These are phyloP conservation scores for Ranitomeya imitator DNA, from an alignment of 2,113 vertebrate genomes.

Conservation along the genomic window DNA sequence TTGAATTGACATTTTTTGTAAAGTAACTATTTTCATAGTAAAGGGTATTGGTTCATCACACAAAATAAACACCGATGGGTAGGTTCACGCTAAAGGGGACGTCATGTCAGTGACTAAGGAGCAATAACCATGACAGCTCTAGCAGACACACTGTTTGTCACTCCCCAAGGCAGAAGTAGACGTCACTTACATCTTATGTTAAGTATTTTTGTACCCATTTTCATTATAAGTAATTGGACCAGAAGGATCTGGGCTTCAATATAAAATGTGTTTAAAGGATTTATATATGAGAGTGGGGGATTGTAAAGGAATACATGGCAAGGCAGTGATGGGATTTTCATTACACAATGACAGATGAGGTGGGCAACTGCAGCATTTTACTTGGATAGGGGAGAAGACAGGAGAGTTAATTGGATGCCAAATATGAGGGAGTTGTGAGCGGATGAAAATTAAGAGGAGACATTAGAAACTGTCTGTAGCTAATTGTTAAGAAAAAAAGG, in stretches of 20 bases:
- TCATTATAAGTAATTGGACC: slow-evolving; percentile 16
- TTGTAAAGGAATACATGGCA: background rate
- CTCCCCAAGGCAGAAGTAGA: background rate
- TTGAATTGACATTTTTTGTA: background rate
- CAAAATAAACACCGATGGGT: background rate
- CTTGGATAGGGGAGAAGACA: slow-evolving; percentile 23
- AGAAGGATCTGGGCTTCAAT: background rate
- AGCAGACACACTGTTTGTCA: background rate
- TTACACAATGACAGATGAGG: background rate
- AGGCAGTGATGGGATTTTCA: background rate
- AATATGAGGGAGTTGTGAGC: background rate
- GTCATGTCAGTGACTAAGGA: background rate
- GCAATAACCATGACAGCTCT: background rate
- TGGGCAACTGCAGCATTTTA: background rate
- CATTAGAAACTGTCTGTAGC: background rate
- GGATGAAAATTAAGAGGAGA: background rate
- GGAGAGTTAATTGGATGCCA: slow-evolving; percentile 9
- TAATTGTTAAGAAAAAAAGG: background rate
- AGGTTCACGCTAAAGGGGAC: background rate
- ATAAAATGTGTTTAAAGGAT: slow-evolving; percentile 10
- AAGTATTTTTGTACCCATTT: background rate
- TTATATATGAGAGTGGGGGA: background rate
- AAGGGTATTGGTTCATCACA: background rate
- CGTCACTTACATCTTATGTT: background rate
- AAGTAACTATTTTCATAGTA: background rate